Evolutionary conservation across 2,797 vertebrate genomes (phyloP).

Genomic region (Oryzias dopingdopingensis): DNA sequence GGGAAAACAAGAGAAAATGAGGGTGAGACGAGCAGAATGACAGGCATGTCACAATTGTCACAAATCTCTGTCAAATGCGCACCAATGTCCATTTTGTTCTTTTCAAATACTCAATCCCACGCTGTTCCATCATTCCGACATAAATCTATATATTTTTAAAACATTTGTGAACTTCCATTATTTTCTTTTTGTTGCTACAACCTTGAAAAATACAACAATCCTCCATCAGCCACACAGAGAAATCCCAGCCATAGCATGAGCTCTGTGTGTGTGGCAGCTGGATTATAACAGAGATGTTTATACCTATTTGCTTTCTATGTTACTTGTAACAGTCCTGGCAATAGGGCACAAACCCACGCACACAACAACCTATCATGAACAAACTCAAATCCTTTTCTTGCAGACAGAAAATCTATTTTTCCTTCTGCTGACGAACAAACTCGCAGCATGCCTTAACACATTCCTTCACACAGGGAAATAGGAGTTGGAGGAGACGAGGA

Average conservation of each 20-base stretch:
- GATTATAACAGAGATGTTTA: constrained; percentile 23
- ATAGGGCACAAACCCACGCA: constrained; percentile 6
- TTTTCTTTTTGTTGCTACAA: constrained; percentile 7
- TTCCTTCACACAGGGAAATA: constrained; percentile 42
- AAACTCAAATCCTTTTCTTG: constrained; percentile 52
- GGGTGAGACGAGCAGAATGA: constrained; percentile 14
- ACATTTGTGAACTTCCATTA: constrained; percentile 11
- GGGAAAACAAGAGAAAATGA: constrained; percentile 6
- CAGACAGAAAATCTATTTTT: constrained; percentile 62
- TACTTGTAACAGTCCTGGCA: constrained; percentile 28
- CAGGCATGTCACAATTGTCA: constrained; percentile 40
- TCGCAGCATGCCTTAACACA: constrained; percentile 54
- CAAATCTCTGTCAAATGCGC: constrained; percentile 26
- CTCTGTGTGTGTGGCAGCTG: background rate
- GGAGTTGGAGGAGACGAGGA: constrained; percentile 15
- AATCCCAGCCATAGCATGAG: constrained; percentile 10
- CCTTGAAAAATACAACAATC: constrained; percentile 8
- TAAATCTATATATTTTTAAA: constrained; percentile 8
- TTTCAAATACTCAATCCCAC: constrained; percentile 10
- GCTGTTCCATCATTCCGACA: constrained; percentile 18
- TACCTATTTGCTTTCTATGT: constrained; percentile 36
- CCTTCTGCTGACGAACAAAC: constrained; percentile 60
- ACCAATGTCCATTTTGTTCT: constrained; percentile 2
- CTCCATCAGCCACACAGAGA: constrained; percentile 1
- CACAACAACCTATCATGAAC: constrained; percentile 26